These are phyloP conservation scores for Maccullochella peelii DNA, from an alignment of 2,113 vertebrate species.

Conservation along the genomic window DNA sequence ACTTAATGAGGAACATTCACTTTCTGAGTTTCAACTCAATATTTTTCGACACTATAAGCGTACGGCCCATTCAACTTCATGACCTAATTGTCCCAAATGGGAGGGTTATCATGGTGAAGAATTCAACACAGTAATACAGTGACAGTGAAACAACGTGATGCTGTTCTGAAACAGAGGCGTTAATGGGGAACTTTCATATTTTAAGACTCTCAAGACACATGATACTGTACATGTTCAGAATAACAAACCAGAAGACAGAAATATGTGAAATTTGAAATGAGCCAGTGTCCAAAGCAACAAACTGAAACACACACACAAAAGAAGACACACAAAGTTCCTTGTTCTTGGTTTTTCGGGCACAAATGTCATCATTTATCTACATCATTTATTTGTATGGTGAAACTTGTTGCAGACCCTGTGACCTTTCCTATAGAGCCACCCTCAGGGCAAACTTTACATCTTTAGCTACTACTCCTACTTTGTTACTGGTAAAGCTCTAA, in stretches of 20 bases:
- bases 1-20: background rate
- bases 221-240: background rate
- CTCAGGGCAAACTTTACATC: no score
- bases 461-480: no score
- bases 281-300: background rate
- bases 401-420: no score
- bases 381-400: no score
- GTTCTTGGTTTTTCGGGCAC: no score
- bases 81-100: conserved; percentile 7
- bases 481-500: no score
- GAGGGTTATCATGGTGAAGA: background rate
- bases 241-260: background rate
- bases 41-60: background rate
- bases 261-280: background rate
- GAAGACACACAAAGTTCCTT: no score
- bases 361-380: no score
- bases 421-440: no score
- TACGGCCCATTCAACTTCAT: background rate
- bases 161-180: background rate
- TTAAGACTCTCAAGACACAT: background rate
- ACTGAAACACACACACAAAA: background rate
- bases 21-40: background rate
- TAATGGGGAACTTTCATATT: background rate
- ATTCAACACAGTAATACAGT: background rate
- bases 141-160: background rate